Evolutionary conservation across 2,113 vertebrate species (phyloP).

Genomic region (Ginglymostoma cirratum): DNA sequence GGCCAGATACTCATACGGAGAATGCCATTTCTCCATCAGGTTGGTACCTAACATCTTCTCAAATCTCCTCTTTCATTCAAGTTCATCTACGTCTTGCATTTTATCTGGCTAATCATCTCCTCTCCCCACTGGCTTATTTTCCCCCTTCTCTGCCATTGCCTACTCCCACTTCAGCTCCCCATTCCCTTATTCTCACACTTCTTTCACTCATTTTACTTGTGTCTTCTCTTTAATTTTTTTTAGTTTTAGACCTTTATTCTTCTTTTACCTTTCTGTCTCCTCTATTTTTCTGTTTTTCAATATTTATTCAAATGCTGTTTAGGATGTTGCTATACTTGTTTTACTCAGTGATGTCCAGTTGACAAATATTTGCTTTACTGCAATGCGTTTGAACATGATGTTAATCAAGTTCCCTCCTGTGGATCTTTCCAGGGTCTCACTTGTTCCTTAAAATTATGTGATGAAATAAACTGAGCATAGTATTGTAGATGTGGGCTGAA

Average conservation of each 20-base stretch:
- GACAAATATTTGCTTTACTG: neutral
- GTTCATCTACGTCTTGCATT: neutral
- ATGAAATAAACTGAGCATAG: neutral
- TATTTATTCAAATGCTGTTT: neutral
- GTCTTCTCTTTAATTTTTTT: neutral
- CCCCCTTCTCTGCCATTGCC: neutral
- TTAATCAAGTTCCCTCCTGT: neutral
- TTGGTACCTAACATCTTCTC: constrained; percentile 40
- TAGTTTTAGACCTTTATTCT: neutral
- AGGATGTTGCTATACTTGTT: neutral
- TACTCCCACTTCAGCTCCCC: neutral
- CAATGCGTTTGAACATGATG: neutral
- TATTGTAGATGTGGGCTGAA: neutral
- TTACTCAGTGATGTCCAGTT: neutral
- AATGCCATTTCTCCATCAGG: constrained; percentile 70
- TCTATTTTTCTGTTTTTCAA: neutral
- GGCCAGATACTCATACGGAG: constrained; percentile 57
- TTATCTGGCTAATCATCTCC: neutral
- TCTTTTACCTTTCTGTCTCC: neutral
- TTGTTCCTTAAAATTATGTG: neutral
- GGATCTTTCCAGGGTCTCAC: neutral
- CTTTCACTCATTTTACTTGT: neutral
- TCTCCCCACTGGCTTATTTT: neutral
- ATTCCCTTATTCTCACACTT: neutral
- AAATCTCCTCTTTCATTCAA: neutral